Percentiles rank a stretch among this genome's conserved stretches.
phyloP scores from a whole-genome alignment of 2,113 vertebrate species.

The Fulmarus glacialis region DNA sequence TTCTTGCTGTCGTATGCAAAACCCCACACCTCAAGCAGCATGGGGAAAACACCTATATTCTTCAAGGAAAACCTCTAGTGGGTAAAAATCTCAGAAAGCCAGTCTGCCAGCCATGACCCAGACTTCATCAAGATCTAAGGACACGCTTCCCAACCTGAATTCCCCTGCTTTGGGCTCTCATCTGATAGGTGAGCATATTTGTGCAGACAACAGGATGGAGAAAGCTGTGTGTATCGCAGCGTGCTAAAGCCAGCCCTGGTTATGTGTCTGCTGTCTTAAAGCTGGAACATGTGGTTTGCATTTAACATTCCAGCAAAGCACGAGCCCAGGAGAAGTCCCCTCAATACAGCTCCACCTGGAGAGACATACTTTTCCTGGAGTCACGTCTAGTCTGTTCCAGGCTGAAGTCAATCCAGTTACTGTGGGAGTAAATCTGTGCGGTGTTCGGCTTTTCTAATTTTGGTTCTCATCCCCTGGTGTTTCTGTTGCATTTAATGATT shows the following conservation, averaged over 20 bases:
- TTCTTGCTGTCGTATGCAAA: not conserved
- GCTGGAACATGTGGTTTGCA: not conserved
- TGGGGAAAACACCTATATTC: not conserved
- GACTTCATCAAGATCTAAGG: not conserved
- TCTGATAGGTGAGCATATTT: not conserved
- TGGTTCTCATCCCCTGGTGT: not conserved
- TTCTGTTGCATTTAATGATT: constrained; percentile 20
- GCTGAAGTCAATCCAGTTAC: not conserved
- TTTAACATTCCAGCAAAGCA: not conserved
- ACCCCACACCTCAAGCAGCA: not conserved
- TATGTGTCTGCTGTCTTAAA: not conserved
- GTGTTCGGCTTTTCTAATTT: not conserved
- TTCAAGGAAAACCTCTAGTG: not conserved
- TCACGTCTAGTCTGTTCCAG: not conserved
- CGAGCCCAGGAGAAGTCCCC: not conserved
- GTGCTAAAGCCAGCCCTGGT: not conserved
- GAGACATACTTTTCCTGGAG: not conserved
- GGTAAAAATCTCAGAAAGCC: not conserved
- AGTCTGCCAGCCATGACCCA: not conserved
- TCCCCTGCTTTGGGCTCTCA: not conserved
- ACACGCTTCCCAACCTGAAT: not conserved
- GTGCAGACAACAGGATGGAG: not conserved
- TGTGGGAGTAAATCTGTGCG: not conserved
- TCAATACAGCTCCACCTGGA: not conserved
- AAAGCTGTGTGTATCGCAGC: not conserved